Evolutionary conservation across 2,888 invertebrate species (phyloP).

Genomic region (Thecophora atra): DNA sequence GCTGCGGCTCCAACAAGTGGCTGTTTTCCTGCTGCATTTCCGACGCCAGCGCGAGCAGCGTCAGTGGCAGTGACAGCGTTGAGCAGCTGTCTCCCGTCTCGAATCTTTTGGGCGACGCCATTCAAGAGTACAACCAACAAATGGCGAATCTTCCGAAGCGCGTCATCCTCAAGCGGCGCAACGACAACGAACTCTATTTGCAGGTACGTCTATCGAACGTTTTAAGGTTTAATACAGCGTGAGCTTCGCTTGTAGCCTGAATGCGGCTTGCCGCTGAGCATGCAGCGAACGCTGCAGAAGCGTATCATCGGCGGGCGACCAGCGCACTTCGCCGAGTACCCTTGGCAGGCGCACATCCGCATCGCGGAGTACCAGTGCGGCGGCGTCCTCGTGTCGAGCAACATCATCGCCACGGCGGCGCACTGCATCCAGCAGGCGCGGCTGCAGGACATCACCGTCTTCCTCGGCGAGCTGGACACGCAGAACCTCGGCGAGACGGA

Average conservation of each 20-base stretch:
- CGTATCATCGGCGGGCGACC: constrained; percentile 84
- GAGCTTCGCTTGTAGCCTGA: constrained; percentile 69
- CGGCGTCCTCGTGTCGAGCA: constrained; percentile 80
- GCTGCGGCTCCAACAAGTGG: constrained; percentile 76
- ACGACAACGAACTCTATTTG: constrained; percentile 59
- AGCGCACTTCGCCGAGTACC: constrained; percentile 78
- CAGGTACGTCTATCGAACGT: constrained; percentile 47
- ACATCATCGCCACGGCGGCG: constrained; percentile 80
- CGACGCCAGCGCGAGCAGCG: constrained; percentile 45
- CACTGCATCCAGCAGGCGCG: constrained; percentile 84
- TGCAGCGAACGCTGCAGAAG: constrained; percentile 71
- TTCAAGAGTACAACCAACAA: constrained; percentile 55
- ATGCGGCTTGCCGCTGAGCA: constrained; percentile 74
- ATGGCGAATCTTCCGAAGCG: constrained; percentile 58
- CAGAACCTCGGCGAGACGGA: constrained; percentile 73
- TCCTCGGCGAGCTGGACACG: constrained; percentile 83
- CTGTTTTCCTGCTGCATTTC: constrained; percentile 77
- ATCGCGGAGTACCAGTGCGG: constrained; percentile 86
- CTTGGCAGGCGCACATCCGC: constrained; percentile 87
- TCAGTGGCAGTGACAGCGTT: constrained; percentile 22
- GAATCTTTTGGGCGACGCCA: constrained; percentile 50
- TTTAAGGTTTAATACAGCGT: too few relatives aligned
- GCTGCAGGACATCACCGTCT: constrained; percentile 78
- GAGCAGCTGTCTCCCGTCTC: constrained; percentile 50
- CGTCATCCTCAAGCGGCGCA: constrained; percentile 61